Base-by-base conservation (phyloP, 2,113 vertebrate genomes). In the Peromyscus leucopus region DNA sequence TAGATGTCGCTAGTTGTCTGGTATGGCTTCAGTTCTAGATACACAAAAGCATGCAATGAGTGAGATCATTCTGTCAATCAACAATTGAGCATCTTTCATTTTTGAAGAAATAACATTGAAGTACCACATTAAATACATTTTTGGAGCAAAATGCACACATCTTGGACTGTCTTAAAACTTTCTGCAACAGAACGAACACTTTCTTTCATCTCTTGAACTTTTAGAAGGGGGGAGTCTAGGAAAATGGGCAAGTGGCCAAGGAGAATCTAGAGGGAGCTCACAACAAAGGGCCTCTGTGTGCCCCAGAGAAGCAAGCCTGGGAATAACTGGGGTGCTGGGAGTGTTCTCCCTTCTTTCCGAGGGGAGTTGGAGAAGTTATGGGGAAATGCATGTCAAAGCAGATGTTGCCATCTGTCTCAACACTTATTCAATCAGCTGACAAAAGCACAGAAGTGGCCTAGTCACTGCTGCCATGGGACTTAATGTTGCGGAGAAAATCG, bases 181-280 rank as follows among this genome's bases (percentile, higher is more conserved):
- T 82, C 10, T 83, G 1, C 91, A 42, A 9, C 36, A 89, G 3
- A 96, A 16, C 12, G 92, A 21, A 24, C 51, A 74, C 61, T 79
- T 95, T 19, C 33, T n/a, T 89, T 95, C 16, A 79, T 82, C 63
- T 74, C 93, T 48, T 63, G 63, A 91, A 86, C 1, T 39, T 88
- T 59, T 75, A 72, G 4, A 85, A 80, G 21, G 80, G 85, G 51
- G 61, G 22, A 80, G 4, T 16, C 21, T 5, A 48, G 39, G 59
- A 78, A 74, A 91, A 39, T 80, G 19, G 9, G 31, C 17, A 51
- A 28, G 13, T 76, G 17, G 16, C 3, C 69, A 84, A 63, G 9
- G 2, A 1, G n/a, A 42, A 63, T n/a, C 2, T 39, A 61, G 28
- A 51, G 39, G 74, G 13, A 5, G 12, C 2, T 92, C n/a, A 42